These are phyloP conservation scores for Siniperca undulata DNA, from an alignment of 2,797 vertebrate species.

Conservation along the genomic window DNA sequence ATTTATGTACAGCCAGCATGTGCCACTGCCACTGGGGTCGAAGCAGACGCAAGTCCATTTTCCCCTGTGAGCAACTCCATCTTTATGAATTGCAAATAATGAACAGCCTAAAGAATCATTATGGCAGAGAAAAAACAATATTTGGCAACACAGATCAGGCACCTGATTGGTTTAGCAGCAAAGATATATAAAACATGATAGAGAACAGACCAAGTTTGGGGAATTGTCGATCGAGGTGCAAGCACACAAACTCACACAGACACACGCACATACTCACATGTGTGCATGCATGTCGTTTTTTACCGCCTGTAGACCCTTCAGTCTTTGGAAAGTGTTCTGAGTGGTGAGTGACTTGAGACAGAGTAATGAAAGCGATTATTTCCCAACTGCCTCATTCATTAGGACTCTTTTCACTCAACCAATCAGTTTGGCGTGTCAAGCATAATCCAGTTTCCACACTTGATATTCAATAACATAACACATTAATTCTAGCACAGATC, in stretches of 20 bases:
- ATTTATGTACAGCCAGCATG: conserved; percentile 75
- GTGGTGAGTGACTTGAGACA: conserved; percentile 68
- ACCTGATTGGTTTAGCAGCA: conserved; percentile 82
- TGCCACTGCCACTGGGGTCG: conserved; percentile 63
- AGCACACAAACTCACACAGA: conserved; percentile 29
- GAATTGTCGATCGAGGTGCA: conserved; percentile 57
- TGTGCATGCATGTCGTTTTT: conserved; percentile 37
- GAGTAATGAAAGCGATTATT: conserved; percentile 69
- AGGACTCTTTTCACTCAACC: conserved; percentile 53
- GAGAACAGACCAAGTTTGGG: conserved; percentile 69
- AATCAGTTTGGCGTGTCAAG: conserved; percentile 60
- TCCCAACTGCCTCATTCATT: conserved; percentile 70
- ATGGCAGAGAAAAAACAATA: conserved; percentile 74
- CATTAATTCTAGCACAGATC: not conserved
- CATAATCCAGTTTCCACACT: conserved; percentile 70
- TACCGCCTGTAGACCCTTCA: conserved; percentile 62
- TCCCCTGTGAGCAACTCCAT: conserved; percentile 67
- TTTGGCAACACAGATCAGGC: conserved; percentile 67
- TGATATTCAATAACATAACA: conserved; percentile 32
- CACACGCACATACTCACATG: conserved; percentile 17
- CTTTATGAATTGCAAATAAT: conserved; percentile 81
- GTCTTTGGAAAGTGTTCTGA: conserved; percentile 69
- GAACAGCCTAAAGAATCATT: conserved; percentile 79
- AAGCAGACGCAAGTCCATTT: conserved; percentile 59
- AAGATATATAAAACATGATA: conserved; percentile 73